Conservation (phyloP, 2,888 invertebrate species). For the Bugula neritina region DNA sequence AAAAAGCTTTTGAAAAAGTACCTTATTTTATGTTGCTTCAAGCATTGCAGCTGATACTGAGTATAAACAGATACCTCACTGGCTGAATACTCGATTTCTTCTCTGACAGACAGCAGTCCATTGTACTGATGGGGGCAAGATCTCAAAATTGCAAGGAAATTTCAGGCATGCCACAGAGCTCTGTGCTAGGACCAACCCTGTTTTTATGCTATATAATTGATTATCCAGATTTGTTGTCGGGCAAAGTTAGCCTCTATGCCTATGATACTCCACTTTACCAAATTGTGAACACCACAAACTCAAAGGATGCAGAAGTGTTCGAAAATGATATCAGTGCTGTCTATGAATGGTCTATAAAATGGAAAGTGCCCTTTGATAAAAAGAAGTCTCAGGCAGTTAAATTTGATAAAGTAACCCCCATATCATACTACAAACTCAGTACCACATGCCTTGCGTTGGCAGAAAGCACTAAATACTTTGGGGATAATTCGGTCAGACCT, state of each 20-base stretch:
- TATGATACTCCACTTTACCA: not conserved
- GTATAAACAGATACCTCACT: not conserved
- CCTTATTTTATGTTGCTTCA: too few relatives aligned
- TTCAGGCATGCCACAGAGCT: not conserved
- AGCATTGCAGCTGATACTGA: too few relatives aligned
- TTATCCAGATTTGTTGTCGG: not conserved
- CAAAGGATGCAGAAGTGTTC: not conserved
- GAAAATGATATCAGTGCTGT: not conserved
- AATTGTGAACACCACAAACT: not conserved
- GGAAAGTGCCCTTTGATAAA: not conserved
- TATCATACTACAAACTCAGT: not conserved
- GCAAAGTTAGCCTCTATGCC: not conserved
- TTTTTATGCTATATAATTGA: not conserved
- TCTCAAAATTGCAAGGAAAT: not conserved
- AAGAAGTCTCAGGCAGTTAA: not conserved
- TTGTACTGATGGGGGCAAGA: not conserved
- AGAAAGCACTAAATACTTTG: not conserved
- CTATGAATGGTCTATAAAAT: not conserved
- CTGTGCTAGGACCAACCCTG: not conserved
- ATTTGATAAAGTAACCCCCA: not conserved
- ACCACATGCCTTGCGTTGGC: not conserved
- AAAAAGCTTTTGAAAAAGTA: too few relatives aligned
- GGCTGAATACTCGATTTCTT: not conserved
- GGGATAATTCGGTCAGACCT: not conserved
- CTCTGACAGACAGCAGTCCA: conserved; percentile 9